These are phyloP conservation scores for Aptenodytes patagonicus DNA, from an alignment of 2,113 vertebrate genomes.

Conservation along the genomic window DNA sequence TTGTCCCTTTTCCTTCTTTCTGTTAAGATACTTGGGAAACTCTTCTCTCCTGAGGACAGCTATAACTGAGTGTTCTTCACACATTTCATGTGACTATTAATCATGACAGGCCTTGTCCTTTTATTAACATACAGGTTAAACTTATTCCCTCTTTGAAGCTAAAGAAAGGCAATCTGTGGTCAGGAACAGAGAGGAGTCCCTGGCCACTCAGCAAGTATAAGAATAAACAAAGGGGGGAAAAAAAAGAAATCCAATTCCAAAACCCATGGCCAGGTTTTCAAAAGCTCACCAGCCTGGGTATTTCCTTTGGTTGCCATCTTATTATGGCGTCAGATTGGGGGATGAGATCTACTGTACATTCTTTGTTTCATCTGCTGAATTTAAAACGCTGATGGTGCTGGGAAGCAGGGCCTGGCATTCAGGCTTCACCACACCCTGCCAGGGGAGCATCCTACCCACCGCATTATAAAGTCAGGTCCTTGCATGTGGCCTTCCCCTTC, in stretches of 20 bases:
- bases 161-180: not conserved
- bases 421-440: not conserved
- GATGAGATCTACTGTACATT: not conserved
- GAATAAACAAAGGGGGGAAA: not conserved
- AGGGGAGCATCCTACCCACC: not conserved
- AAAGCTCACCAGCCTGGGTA: not conserved
- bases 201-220: not conserved
- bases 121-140: not conserved
- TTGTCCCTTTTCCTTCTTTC: not conserved
- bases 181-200: not conserved
- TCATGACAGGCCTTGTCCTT: not conserved
- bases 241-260: not conserved
- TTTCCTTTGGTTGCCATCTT: not conserved
- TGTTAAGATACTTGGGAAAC: not conserved
- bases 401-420: not conserved
- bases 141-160: not conserved
- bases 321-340: not conserved
- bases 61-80: not conserved
- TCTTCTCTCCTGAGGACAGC: not conserved
- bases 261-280: fast-evolving
- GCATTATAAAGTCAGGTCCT: not conserved
- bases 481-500: not conserved
- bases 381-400: not conserved
- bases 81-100: not conserved
- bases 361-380: not conserved